These are phyloP conservation scores for Nesometra sesokonis DNA, from an alignment of 35 echinoderm and acorn worm species.

Conservation along the genomic window DNA sequence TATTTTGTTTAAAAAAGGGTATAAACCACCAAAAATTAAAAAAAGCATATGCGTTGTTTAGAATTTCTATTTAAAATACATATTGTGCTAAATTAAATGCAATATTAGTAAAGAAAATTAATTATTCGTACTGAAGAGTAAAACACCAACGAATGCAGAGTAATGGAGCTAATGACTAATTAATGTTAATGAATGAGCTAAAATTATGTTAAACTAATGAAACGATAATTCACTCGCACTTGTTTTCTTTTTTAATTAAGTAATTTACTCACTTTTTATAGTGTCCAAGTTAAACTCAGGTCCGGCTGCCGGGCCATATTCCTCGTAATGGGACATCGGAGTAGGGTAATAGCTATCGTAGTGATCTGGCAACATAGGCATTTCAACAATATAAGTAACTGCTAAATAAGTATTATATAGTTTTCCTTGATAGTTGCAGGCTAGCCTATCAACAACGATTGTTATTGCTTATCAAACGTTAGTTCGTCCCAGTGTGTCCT, in stretches of 20 bases:
- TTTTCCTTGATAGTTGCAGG: not conserved
- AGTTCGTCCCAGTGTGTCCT: not conserved
- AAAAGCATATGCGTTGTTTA: too few relatives aligned
- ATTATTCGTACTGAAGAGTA: too few relatives aligned
- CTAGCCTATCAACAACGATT: not conserved
- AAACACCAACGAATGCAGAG: too few relatives aligned
- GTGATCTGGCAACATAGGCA: not conserved
- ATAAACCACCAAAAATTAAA: too few relatives aligned
- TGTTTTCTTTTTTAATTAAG: not conserved
- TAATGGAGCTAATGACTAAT: too few relatives aligned
- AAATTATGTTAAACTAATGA: not conserved
- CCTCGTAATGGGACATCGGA: not conserved
- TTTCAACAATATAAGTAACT: not conserved
- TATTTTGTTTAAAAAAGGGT: too few relatives aligned
- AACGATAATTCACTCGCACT: not conserved
- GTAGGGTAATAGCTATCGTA: not conserved
- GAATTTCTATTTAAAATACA: too few relatives aligned
- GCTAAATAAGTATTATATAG: not conserved
- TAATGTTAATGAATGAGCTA: not conserved
- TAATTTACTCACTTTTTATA: not conserved
- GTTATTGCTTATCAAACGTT: not conserved
- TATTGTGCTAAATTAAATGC: too few relatives aligned
- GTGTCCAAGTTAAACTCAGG: not conserved
- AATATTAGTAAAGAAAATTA: too few relatives aligned
- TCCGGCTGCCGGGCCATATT: not conserved